A percentile compares a stretch with the other conserved stretches of the same genome.
Conservation (phyloP, 2,888 invertebrate genomes). For the Pristionchus exspectatus region DNA sequence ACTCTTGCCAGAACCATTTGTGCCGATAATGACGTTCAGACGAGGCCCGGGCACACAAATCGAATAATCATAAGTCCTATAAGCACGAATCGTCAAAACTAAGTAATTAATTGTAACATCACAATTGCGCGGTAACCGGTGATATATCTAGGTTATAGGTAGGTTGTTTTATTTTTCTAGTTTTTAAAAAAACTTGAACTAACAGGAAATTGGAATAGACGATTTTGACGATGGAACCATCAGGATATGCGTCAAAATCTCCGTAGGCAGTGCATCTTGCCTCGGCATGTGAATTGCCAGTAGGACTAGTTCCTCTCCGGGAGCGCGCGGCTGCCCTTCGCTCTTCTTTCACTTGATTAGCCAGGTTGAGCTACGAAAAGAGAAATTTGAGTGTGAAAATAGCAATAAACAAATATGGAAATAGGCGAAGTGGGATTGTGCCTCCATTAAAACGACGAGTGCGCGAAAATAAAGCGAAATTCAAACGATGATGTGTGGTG, state of each 20-base stretch:
- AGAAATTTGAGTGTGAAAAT: neutral
- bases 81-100: neutral
- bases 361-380: neutral
- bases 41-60: slow-evolving; percentile 65
- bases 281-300: neutral
- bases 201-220: slow-evolving; percentile 69
- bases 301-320: neutral
- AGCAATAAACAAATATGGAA: neutral
- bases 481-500: neutral
- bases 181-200: slow-evolving; percentile 55
- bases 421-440: neutral
- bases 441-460: neutral
- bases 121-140: neutral
- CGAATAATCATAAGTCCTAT: slow-evolving; percentile 72
- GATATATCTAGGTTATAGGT: too few relatives aligned
- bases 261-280: slow-evolving; percentile 24
- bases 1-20: slow-evolving; percentile 76
- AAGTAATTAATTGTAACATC: neutral
- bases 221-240: slow-evolving; percentile 67
- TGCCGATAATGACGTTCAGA: slow-evolving; percentile 74
- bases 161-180: neutral
- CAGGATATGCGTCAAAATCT: slow-evolving; percentile 54
- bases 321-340: neutral
- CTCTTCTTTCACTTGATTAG: slow-evolving; percentile 18
- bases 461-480: neutral